Evolutionary conservation across 2,113 vertebrate genomes (phyloP), one percentile per base, ranked within the genome.

Genomic region (Myiopsitta monachus): DNA sequence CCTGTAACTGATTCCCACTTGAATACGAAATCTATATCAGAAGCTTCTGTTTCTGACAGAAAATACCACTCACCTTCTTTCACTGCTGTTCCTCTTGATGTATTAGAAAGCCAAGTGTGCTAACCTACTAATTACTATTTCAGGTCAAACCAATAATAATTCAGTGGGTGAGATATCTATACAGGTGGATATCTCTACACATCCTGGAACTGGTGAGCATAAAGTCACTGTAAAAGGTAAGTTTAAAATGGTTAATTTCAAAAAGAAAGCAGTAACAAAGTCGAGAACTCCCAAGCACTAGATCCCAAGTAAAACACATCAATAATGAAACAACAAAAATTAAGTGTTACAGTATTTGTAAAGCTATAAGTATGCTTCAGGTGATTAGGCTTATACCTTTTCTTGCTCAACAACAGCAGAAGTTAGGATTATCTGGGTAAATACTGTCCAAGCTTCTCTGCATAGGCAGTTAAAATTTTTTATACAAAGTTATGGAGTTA

Each of bases 211-310:
- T 5, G 99, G 99, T 57, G 99, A 99, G 87, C 99, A 99, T 95
- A 99, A 99, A 98, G 98, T 99, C 98, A 99, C 98, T 85, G 99
- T 99, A 52, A 99, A 99, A 98, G 98, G 99, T 99, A 98, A 95
- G 97, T 72, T 70, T 72, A 5, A 30, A 76, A 73, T 1, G 63
- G 9, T 15, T 70, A 59, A 6, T 41, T 54, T 92, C 38, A 57
- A 93, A 80, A 47, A 54, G 22, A 91, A 87, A 68, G 27, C 49
- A 79, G 51, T 22, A 59, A 59, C 18, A 33, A 69, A 47, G 36
- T 62, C 11, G 51, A 83, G 74, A 39, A 38, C 11, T 7, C n/a
- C 18, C 38, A 69, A 47, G 14, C 12, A 11, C 61, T 54, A 46
- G 18, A n/a, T 22, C 23, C 18, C 27, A 27, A 80, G 31, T 75